These are phyloP conservation scores for Vespertilio murinus DNA, from an alignment of 2,797 vertebrate genomes.

Conservation along the genomic window DNA sequence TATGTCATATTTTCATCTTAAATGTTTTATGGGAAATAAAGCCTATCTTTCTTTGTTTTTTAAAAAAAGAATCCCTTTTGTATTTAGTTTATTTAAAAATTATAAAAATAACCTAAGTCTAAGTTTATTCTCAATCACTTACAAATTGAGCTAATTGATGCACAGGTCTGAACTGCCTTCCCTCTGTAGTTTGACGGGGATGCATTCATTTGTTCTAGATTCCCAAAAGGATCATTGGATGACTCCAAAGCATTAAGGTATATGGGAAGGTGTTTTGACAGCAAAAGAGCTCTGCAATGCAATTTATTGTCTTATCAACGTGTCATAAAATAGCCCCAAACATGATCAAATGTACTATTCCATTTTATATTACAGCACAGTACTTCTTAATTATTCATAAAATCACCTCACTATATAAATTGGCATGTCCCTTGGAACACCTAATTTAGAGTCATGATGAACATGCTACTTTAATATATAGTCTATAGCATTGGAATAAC, in stretches of 20 bases:
- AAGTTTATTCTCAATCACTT: background rate
- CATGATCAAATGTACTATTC: background rate
- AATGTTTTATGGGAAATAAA: background rate
- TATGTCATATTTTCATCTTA: background rate
- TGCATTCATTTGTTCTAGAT: background rate
- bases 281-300: background rate
- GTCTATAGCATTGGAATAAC: background rate
- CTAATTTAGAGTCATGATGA: background rate
- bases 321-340: conserved; percentile 19
- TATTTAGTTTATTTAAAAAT: background rate
- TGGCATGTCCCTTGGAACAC: background rate
- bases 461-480: background rate
- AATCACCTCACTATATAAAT: background rate
- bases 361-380: background rate
- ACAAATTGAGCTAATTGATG: background rate
- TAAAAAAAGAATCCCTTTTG: background rate
- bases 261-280: background rate
- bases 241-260: background rate
- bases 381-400: background rate
- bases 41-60: background rate
- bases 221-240: background rate
- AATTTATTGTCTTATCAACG: conserved; percentile 8
- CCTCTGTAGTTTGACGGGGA: background rate
- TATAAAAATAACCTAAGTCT: background rate
- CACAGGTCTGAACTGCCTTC: background rate